These are phyloP conservation scores for Amblyopsis hoosieri DNA, from an alignment of 2,797 vertebrate genomes.

Conservation along the genomic window DNA sequence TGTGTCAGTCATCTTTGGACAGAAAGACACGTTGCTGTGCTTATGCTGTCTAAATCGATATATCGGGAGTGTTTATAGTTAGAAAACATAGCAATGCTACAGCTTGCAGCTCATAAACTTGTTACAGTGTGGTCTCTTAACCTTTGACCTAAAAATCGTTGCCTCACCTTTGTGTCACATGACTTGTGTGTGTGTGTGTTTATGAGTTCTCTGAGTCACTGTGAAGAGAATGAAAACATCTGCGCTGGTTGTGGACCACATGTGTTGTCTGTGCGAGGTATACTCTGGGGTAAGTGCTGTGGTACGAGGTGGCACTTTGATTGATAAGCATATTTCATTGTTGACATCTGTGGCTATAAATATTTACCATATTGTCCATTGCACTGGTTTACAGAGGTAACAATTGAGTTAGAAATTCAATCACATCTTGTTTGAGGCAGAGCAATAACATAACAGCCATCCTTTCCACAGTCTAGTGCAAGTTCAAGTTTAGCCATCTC, in stretches of 20 bases:
- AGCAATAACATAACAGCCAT: neutral
- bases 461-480: neutral
- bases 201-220: conserved; percentile 54
- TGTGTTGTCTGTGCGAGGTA: conserved; percentile 25
- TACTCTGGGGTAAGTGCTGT: conserved; percentile 16
- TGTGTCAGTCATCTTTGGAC: conserved; percentile 32
- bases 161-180: conserved; percentile 29
- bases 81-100: conserved; percentile 9
- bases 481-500: conserved; percentile 6
- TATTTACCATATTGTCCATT: conserved; percentile 10
- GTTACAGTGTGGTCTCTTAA: conserved; percentile 38
- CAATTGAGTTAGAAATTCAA: conserved; percentile 11
- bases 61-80: neutral
- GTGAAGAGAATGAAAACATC: conserved; percentile 46
- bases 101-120: conserved; percentile 22
- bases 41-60: conserved; percentile 6
- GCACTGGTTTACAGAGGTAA: conserved; percentile 6
- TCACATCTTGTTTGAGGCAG: neutral
- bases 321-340: conserved; percentile 16
- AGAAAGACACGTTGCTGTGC: conserved; percentile 20
- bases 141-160: conserved; percentile 45
- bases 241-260: conserved; percentile 58
- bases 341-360: conserved; percentile 15
- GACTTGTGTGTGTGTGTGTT: conserved; percentile 45
- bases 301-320: conserved; percentile 19